Evolutionary conservation across 2,888 invertebrate species (phyloP).

Genomic region (Fragum fragum): DNA sequence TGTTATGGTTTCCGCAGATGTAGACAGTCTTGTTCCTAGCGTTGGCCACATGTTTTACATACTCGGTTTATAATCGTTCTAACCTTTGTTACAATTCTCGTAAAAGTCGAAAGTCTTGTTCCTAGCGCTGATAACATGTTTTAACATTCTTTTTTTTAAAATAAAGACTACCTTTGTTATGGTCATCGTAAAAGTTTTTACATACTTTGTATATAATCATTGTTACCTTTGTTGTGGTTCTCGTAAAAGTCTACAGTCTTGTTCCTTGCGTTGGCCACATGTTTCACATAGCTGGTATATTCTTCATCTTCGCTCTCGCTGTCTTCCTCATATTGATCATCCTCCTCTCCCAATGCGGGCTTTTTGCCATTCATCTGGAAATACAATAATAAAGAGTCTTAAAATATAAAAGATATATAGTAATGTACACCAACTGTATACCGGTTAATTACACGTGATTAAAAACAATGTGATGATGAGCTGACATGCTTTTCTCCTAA

Average conservation of each 20-base stretch:
- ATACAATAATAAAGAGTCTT: not conserved
- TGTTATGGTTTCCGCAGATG: conserved; percentile 34
- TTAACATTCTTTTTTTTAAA: too few species aligned
- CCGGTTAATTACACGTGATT: too few species aligned
- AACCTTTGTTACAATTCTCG: too few species aligned
- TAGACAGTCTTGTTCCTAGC: not conserved
- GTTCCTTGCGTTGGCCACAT: conserved; percentile 28
- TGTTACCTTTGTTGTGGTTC: conserved; percentile 40
- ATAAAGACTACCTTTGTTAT: not conserved
- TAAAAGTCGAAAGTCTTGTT: too few species aligned
- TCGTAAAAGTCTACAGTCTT: conserved; percentile 11
- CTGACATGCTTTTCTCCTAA: too few species aligned
- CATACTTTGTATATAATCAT: too few species aligned
- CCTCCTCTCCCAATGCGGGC: conserved; percentile 1
- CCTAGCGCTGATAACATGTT: too few species aligned
- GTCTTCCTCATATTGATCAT: conserved; percentile 51
- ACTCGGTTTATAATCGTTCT: not conserved
- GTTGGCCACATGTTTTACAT: too few species aligned
- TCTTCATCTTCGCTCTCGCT: conserved; percentile 52
- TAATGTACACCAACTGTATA: too few species aligned
- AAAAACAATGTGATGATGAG: too few species aligned
- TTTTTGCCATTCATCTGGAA: not conserved
- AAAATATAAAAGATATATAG: too few species aligned
- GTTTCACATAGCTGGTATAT: conserved; percentile 22
- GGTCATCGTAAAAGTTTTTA: conserved; percentile 5